Evolutionary conservation across 2,888 invertebrate genomes (phyloP), one percentile per base, ranked within the genome.

Genomic region (Eristalinus sepulchralis): DNA sequence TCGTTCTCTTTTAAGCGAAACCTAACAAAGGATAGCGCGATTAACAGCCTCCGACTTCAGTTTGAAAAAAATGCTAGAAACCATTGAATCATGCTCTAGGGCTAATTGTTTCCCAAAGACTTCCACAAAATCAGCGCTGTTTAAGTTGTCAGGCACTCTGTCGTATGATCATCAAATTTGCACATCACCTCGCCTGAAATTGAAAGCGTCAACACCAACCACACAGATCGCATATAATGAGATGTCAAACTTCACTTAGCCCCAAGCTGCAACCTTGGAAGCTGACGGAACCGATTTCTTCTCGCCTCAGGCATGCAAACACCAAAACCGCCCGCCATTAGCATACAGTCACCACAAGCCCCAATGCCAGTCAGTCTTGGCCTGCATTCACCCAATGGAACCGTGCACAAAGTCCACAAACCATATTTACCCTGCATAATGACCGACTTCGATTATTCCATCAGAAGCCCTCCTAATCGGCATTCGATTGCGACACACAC

Each of bases 341-440:
- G 5, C n/a, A 5, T 17, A 53, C 53, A 53, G 11, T 11, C 55
- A 22, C 55, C 55, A 6, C 55, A 22, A 55, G 9, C 55, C 22
- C 22, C 22, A 22, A 5, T 24, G 24, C 4, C 57, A 24, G 22
- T 27, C 57, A 57, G 24, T 57, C 57, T 57, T 57, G 57, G 57
- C 57, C 57, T 57, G 57, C 57, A 57, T 57, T 57, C 57, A 57
- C 24, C 13, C 57, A 22, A 57, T 57, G 24, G 57, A 57, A 22
- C 11, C 24, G 24, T 57, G 22, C 57, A 57, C 24, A 57, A 24
- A 57, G 24, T 57, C 24, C 24, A 66, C 47, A 67, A 27, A n/a
- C 22, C 39, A 70, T 63, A 60, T 70, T 81, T 70, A 70, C 64
- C 47, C 60, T 31, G 70, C 64, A 76, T 76, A 76, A 64, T 22